A percentile compares a stretch with the other conserved stretches of the same genome.
These are phyloP conservation scores for Rhinoraja longicauda DNA, from an alignment of 2,797 vertebrate species.

Conservation along the genomic window DNA sequence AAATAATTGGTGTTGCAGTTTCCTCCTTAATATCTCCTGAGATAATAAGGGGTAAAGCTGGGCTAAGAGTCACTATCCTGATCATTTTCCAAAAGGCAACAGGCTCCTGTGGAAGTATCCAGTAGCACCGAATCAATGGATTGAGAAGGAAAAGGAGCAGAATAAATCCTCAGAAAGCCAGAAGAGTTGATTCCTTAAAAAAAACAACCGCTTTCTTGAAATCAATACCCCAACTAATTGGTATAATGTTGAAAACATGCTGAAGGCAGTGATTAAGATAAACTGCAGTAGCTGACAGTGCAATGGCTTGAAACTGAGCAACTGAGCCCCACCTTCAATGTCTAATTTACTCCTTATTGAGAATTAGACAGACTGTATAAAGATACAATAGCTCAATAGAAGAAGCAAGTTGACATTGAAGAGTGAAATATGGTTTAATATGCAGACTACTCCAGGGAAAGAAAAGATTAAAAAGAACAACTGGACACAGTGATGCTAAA, in stretches of 20 bases:
- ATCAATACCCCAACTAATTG: not conserved
- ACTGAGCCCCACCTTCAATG: not conserved
- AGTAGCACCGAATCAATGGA: not conserved
- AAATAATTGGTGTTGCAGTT: not conserved
- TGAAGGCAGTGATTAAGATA: not conserved
- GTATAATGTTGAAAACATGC: not conserved
- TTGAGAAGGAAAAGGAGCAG: not conserved
- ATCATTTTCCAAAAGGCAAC: not conserved
- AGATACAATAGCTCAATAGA: not conserved
- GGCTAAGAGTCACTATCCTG: not conserved
- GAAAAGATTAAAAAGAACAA: not conserved
- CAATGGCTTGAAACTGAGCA: not conserved
- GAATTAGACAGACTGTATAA: not conserved
- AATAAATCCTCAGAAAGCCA: not conserved
- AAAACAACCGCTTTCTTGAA: not conserved
- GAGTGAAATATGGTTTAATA: not conserved
- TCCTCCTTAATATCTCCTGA: not conserved
- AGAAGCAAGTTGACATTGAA: constrained; percentile 10
- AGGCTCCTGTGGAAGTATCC: too few species aligned
- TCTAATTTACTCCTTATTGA: not conserved
- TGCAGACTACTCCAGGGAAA: not conserved
- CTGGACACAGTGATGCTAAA: not conserved
- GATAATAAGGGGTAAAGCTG: too few species aligned
- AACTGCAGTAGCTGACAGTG: too few species aligned
- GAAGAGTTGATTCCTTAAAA: not conserved